These are phyloP conservation scores for Drosophila athabasca DNA, from an alignment of 1,140 invertebrate genomes.

Conservation along the genomic window DNA sequence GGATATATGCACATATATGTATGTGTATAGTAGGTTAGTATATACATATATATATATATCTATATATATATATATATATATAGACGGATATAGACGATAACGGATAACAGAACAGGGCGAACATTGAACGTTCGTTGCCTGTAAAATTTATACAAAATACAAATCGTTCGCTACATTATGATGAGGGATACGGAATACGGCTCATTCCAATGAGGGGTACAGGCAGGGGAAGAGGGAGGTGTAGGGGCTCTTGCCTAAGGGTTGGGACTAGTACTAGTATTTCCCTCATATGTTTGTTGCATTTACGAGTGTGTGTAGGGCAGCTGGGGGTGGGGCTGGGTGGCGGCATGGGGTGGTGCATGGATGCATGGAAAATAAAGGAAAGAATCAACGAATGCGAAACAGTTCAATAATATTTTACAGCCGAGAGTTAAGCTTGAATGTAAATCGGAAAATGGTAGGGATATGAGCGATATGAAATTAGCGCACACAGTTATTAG, in stretches of 20 bases:
- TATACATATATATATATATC: conserved; percentile 17
- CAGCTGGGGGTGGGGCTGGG: not conserved
- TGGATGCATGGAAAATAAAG: conserved; percentile 23
- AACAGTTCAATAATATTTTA: conserved; percentile 54
- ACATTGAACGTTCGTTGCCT: conserved; percentile 23
- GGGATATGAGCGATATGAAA: conserved; percentile 7
- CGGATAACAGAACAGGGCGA: conserved; percentile 15
- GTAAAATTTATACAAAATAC: conserved; percentile 57
- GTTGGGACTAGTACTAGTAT: conserved; percentile 22
- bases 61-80: conserved; percentile 31
- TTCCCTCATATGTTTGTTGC: conserved; percentile 56
- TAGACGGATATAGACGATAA: conserved; percentile 59
- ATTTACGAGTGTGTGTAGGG: conserved; percentile 36
- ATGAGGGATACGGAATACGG: conserved; percentile 26
- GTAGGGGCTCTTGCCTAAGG: conserved; percentile 1
- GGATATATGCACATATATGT: not conserved
- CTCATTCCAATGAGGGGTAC: conserved; percentile 19
- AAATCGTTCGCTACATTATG: conserved; percentile 60
- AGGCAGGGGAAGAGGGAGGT: not conserved
- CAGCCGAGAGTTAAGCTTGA: conserved; percentile 54
- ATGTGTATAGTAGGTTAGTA: too few relatives aligned
- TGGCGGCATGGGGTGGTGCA: too few relatives aligned
- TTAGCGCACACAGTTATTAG: conserved; percentile 43
- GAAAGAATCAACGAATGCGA: conserved; percentile 48
- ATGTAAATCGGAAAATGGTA: conserved; percentile 34